Base-by-base conservation (phyloP, 2,888 invertebrate species). In the Eutolmus rufibarbis region DNA sequence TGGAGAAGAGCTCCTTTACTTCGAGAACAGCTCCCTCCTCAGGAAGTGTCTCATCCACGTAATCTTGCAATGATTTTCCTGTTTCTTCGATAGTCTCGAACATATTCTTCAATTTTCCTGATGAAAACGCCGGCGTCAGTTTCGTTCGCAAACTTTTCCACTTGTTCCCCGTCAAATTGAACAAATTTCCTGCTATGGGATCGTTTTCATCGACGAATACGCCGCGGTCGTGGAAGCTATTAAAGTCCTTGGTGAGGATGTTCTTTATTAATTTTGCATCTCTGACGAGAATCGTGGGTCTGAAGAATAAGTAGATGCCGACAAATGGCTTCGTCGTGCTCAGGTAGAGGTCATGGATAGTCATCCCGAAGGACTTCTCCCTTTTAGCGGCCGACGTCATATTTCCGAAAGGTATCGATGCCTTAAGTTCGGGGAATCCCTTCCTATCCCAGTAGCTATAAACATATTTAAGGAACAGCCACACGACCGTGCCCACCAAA, bases 91-190 rank as follows among this genome's bases (percentile, higher is more conserved):
- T 93, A 0, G 94, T 93, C 0, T 93, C 93, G 89, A 95, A 95
- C 95, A 96, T 95, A 1, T 92, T 93, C 91, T 95, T 96, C 79
- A 96, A 91, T 91, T 95, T 96, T 8, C 94, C 95, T 0, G 95
- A 94, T 0, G 96, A 94, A 90, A 96, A 96, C 0, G 95, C 94
- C 0, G 96, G 95, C 0, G 95, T 94, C 90, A 96, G 91, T 89
- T 95, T 95, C 0, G 93, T 89, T 19, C 96, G 93, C 37, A 96
- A 91, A 79, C 92, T 93, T 90, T 94, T 95, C 96, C 96, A 96
- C 81, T 94, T 93, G 40, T 5, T 92, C 0, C 94, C 95, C 77
- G 93, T 93, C 74, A 94, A 90, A 87, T 94, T 93, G 89, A 95
- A 95, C 5, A 96, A 91, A 91, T 95, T 94, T 0, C 93, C 94